Evolutionary conservation across 2,113 vertebrate species (phyloP), one percentile per base, ranked within the genome.

Genomic region (Hypomesus transpacificus): DNA sequence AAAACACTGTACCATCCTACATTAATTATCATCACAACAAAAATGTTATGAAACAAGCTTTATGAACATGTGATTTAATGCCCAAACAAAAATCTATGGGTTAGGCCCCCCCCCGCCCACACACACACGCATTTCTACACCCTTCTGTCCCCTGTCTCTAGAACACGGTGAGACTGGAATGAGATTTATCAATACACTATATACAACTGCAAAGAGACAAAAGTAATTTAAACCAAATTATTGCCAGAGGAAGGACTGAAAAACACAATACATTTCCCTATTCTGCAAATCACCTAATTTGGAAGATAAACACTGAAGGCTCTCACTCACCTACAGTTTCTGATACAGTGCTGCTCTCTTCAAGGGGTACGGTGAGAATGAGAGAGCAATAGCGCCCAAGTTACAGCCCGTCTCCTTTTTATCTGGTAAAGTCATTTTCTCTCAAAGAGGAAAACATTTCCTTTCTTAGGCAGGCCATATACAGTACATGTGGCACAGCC

Each of bases 351-450:
- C 82, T 68, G 79, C 82, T 78, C 74, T 79, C 74, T 75, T 70
- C 58, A 26, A 72, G 71, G 68, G 71, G 71, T 70, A 67, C 61
- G 66, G 68, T 71, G 71, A 71, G 75, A 82, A 80, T 81, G 79
- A 63, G 53, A 66, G 21, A 74, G 53, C 20, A 18, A 58, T 63
- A 76, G 73, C 72, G 57, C 73, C 75, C 72, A 71, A 77, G 81
- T 78, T 82, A 73, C 82, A 78, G 83, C 79, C 80, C 74, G 74
- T 76, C 80, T 79, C 76, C 78, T 54, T 13, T 60, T 71, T 82
- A 88, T 92, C 91, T 92, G 91, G 70, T 91, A 90, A 92, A 92
- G 87, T 87, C 4, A 91, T 92, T 91, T 92, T 90, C 89, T 80
- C 84, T 76, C 82, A 80, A 85, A 90, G 87, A 84, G 87, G 86